Conservation (phyloP, 2,888 invertebrate species). For the Orchesella flavescens region DNA sequence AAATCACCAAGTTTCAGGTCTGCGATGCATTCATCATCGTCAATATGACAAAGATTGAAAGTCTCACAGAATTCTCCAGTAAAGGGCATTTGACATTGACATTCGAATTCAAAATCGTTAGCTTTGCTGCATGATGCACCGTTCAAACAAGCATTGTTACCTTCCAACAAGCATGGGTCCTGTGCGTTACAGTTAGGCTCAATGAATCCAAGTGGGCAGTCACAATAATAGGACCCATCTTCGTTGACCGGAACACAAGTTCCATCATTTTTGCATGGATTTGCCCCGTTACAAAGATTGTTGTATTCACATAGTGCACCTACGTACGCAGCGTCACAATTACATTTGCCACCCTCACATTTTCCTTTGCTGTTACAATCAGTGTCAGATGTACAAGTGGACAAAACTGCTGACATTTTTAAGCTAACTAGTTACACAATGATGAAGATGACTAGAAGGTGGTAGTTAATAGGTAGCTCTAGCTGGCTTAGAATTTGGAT, state of each 20-base stretch:
- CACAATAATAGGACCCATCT: constrained; percentile 41
- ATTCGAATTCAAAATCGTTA: constrained; percentile 48
- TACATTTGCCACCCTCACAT: constrained; percentile 2
- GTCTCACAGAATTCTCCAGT: constrained; percentile 52
- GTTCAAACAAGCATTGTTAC: constrained; percentile 42
- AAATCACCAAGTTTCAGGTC: constrained; percentile 28
- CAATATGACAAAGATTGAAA: constrained; percentile 54
- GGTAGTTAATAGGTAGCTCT: no score
- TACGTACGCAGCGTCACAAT: constrained; percentile 4
- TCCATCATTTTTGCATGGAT: constrained; percentile 45
- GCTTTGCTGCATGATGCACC: constrained; percentile 54
- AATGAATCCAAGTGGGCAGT: constrained; percentile 37
- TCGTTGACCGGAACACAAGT: constrained; percentile 25
- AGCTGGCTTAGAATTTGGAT: background rate
- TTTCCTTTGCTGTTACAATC: constrained; percentile 19
- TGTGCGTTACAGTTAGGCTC: constrained; percentile 37
- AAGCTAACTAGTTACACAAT: no score
- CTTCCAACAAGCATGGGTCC: constrained; percentile 46
- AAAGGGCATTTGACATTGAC: constrained; percentile 58
- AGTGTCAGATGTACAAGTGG: background rate
- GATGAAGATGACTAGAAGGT: no score
- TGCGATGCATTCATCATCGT: constrained; percentile 58
- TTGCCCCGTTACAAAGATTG: constrained; percentile 25
- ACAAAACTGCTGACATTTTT: background rate
- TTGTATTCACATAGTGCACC: constrained; percentile 22